These are phyloP conservation scores for Solenodon paradoxus DNA, from an alignment of 2,113 vertebrate species.

Conservation along the genomic window DNA sequence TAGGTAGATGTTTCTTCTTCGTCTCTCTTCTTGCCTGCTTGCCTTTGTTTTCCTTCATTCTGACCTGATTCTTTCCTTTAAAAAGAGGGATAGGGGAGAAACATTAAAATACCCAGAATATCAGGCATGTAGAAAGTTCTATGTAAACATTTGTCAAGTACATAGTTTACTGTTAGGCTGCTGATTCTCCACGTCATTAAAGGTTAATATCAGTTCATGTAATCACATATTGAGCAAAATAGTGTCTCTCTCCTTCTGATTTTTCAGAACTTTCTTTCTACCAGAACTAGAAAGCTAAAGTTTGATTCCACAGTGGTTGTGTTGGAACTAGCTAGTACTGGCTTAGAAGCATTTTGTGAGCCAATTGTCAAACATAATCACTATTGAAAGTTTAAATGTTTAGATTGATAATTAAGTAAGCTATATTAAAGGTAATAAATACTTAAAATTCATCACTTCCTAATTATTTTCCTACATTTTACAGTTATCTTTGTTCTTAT, in stretches of 20 bases:
- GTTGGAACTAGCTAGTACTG: not conserved
- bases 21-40: not conserved
- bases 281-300: not conserved
- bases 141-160: not conserved
- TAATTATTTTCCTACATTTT: not conserved
- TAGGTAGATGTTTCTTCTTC: too few relatives aligned
- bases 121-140: not conserved
- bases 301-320: not conserved
- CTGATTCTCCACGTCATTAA: not conserved
- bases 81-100: too few relatives aligned
- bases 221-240: not conserved
- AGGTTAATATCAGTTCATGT: not conserved
- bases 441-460: not conserved
- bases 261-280: not conserved
- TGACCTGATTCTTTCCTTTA: too few relatives aligned
- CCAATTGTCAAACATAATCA: not conserved
- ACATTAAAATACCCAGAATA: not conserved
- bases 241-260: not conserved
- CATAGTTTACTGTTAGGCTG: not conserved
- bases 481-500: not conserved
- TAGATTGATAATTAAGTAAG: not conserved
- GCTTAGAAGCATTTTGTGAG: not conserved
- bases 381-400: constrained; percentile 11
- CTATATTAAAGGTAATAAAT: not conserved
- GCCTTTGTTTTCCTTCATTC: too few relatives aligned